Conservation (phyloP, 2,888 invertebrate species). For the Tethea ocularis region DNA sequence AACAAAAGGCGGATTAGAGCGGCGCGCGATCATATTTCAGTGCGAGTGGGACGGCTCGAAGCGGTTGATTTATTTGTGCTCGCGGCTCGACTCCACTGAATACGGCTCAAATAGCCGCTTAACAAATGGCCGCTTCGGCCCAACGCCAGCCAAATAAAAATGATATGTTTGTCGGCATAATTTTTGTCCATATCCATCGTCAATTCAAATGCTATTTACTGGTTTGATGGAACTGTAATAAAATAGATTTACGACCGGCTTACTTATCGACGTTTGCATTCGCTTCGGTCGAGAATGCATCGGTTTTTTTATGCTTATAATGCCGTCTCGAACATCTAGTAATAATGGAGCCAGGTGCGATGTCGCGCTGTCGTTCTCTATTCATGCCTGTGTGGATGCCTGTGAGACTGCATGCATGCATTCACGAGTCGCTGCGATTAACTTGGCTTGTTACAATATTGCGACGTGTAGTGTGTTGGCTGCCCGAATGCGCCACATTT, state of each 20-base stretch:
- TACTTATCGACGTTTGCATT: neutral
- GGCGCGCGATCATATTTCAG: constrained; percentile 46
- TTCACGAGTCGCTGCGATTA: constrained; percentile 3
- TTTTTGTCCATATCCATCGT: constrained; percentile 43
- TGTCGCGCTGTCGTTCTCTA: constrained; percentile 8
- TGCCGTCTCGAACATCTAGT: neutral
- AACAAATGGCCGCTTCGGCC: constrained; percentile 47
- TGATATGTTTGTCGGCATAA: constrained; percentile 50
- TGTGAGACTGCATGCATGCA: neutral
- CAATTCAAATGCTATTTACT: constrained; percentile 33
- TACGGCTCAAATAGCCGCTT: constrained; percentile 46
- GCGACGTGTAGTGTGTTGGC: neutral
- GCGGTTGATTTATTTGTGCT: constrained; percentile 47
- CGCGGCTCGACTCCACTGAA: constrained; percentile 36
- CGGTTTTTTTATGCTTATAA: no score
- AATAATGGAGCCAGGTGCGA: neutral
- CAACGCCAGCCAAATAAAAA: constrained; percentile 56
- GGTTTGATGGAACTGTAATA: constrained; percentile 38
- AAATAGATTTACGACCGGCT: constrained; percentile 30
- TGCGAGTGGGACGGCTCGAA: constrained; percentile 34
- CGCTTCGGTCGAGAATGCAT: neutral
- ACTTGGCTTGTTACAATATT: constrained; percentile 5
- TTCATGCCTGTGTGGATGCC: constrained; percentile 18
- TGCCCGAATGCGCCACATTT: neutral
- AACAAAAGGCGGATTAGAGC: constrained; percentile 44